Percentiles rank a stretch among this genome's conserved stretches.
Evolutionary conservation across 2,113 vertebrate species (phyloP).

Genomic region (Aptenodytes patagonicus): DNA sequence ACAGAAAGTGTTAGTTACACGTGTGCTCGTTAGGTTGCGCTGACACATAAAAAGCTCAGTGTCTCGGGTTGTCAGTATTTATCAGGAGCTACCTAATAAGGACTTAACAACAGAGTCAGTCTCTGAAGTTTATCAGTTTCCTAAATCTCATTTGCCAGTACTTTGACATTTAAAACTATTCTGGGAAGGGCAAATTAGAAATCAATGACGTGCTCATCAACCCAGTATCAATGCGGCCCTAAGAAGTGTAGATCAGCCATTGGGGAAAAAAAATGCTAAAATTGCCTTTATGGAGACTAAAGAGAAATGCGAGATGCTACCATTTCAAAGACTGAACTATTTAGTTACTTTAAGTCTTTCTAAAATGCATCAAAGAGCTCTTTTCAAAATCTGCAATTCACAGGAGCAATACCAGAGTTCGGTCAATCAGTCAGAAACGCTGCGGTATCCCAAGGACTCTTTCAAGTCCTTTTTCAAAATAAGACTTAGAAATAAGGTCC

Average conservation of each 20-base stretch:
- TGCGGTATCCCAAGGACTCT: background rate
- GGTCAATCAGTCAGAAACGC: background rate
- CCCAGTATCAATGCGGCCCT: background rate
- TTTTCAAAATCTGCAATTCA: background rate
- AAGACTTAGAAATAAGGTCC: background rate
- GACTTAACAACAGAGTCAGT: background rate
- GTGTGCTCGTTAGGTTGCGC: background rate
- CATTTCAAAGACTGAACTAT: background rate
- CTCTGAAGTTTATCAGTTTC: background rate
- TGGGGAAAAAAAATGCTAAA: background rate
- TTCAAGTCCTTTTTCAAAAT: background rate
- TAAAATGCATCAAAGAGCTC: background rate
- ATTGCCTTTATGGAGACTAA: background rate
- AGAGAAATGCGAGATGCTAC: background rate
- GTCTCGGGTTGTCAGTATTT: background rate
- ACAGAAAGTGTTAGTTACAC: background rate
- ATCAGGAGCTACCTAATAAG: background rate
- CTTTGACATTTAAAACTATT: slow-evolving; percentile 24
- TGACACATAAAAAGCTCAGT: background rate
- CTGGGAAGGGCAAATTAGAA: slow-evolving; percentile 36
- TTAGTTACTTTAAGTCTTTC: background rate
- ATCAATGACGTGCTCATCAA: slow-evolving; percentile 1
- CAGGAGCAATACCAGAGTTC: background rate
- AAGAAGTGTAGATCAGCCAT: background rate
- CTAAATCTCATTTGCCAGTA: background rate